Conservation (phyloP, 92 coral and sea anemone species). For the Epizoanthus stellaris region DNA sequence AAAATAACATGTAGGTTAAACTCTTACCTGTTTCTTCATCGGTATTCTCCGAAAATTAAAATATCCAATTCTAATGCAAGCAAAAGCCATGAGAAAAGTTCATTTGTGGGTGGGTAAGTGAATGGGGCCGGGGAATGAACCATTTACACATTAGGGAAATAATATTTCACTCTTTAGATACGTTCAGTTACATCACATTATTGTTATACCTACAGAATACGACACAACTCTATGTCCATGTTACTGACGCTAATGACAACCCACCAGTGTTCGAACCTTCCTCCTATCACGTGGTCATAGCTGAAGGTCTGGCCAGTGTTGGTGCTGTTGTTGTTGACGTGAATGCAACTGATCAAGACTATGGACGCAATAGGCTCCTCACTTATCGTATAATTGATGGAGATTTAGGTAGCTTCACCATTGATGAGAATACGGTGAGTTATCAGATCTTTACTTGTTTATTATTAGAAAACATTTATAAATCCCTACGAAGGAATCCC, state of each 20-base stretch:
- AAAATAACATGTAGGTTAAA: no score
- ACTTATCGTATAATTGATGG: constrained; percentile 58
- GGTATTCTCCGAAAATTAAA: no score
- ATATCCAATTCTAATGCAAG: no score
- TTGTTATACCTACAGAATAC: neutral
- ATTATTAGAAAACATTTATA: no score
- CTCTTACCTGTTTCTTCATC: no score
- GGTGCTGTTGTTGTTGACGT: constrained; percentile 42
- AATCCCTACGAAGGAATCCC: neutral
- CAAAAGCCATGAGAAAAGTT: no score
- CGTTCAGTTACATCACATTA: neutral
- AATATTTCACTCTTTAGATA: neutral
- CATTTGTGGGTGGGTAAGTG: neutral
- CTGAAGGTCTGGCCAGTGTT: constrained; percentile 44
- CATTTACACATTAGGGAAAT: neutral
- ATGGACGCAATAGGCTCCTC: constrained; percentile 55
- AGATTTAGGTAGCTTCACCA: constrained; percentile 52
- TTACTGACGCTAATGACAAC: constrained; percentile 30
- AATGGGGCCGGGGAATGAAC: no score
- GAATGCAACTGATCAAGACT: constrained; percentile 63
- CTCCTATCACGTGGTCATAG: constrained; percentile 27
- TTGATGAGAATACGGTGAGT: constrained; percentile 71
- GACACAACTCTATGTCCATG: constrained; percentile 15
- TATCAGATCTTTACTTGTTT: neutral
- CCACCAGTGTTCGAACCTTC: constrained; percentile 15